Percentiles rank a stretch among this genome's conserved stretches.
Conservation (phyloP, 37 sponge, comb jelly and placozoan genomes). For the Tethya wilhelma region DNA sequence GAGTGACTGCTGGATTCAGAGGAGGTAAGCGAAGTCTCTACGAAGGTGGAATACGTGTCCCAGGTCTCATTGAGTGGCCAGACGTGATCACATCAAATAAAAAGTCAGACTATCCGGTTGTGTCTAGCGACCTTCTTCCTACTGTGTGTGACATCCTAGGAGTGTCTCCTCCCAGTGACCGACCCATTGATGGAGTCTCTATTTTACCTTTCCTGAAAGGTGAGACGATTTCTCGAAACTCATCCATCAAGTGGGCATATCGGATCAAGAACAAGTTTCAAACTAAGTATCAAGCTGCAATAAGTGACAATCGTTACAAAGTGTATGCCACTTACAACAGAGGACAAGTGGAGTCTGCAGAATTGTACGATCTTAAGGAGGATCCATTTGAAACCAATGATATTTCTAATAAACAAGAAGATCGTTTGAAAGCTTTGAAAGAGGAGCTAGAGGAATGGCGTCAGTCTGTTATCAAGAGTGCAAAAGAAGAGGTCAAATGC, state of each 20-base stretch:
- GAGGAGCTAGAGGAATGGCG: slow-evolving; percentile 42
- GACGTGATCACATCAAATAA: slow-evolving; percentile 32
- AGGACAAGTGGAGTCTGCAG: slow-evolving; percentile 10
- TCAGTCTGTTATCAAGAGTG: slow-evolving; percentile 52
- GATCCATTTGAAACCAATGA: slow-evolving; percentile 53
- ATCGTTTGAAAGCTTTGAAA: neutral
- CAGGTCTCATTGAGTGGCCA: slow-evolving; percentile 76
- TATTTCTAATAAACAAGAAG: slow-evolving; percentile 2
- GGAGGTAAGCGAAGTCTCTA: slow-evolving; percentile 46
- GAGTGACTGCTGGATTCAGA: slow-evolving; percentile 45
- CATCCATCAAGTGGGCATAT: slow-evolving; percentile 56
- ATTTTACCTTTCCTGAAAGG: slow-evolving; percentile 49
- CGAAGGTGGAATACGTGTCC: slow-evolving; percentile 73
- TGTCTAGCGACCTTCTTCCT: slow-evolving; percentile 63
- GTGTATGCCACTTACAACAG: slow-evolving; percentile 23
- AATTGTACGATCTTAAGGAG: slow-evolving; percentile 45
- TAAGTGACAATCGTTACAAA: slow-evolving; percentile 49
- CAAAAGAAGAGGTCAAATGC: neutral
- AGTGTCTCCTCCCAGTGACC: slow-evolving; percentile 2
- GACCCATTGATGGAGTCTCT: slow-evolving; percentile 71
- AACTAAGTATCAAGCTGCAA: slow-evolving; percentile 35
- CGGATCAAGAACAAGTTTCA: slow-evolving; percentile 44
- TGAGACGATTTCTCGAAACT: slow-evolving; percentile 14
- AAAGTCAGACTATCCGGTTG: slow-evolving; percentile 38
- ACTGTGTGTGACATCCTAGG: slow-evolving; percentile 63